phyloP scores from a whole-genome alignment of 2,113 vertebrate species.

The Indicator maculatus region DNA sequence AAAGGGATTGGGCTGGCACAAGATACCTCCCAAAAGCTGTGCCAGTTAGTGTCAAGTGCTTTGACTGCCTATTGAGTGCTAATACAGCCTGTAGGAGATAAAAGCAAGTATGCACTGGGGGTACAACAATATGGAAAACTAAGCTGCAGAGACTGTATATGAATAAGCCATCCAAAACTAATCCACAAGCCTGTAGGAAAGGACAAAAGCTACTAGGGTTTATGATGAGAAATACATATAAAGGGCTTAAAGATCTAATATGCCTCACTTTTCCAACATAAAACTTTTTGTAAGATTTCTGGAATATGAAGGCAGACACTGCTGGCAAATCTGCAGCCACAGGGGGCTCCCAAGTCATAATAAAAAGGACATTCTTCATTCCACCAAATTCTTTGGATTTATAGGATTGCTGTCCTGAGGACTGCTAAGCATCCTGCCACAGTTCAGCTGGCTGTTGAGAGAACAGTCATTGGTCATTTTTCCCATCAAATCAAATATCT shows the following conservation, averaged over 20 bases:
- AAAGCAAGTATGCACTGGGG: not conserved
- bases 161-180: not conserved
- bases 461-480: not conserved
- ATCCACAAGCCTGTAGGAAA: not conserved
- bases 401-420: not conserved
- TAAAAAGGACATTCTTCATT: not conserved
- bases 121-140: not conserved
- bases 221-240: not conserved
- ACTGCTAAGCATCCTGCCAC: not conserved
- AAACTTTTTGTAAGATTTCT: not conserved
- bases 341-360: not conserved
- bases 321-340: constrained; percentile 37
- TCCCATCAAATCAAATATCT: not conserved
- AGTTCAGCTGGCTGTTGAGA: not conserved
- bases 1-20: not conserved
- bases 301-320: not conserved
- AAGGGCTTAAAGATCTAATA: not conserved
- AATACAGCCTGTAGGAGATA: not conserved
- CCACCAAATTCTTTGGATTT: constrained; percentile 14
- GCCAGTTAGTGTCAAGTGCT: not conserved
- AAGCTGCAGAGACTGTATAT: not conserved
- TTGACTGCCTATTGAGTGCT: not conserved
- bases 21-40: not conserved
- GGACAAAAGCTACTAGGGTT: not conserved
- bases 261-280: not conserved